Evolutionary conservation across 92 coral and sea anemone species (phyloP), one percentile per base, ranked within the genome.

Genomic region (Zoanthus sansibaricus): DNA sequence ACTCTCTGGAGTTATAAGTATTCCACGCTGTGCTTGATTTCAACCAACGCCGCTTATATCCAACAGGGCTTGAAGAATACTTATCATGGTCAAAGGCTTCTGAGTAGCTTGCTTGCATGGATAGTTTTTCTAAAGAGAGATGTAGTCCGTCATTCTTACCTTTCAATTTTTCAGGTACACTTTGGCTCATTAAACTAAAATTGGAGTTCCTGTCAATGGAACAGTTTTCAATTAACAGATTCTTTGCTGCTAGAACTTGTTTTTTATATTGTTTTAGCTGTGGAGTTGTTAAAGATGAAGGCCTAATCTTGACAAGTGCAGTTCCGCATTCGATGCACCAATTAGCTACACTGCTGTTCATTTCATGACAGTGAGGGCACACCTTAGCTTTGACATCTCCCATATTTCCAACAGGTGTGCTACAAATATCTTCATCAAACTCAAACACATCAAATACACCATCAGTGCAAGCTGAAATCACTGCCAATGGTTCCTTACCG

Each of bases 311-410:
- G 82, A 92, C 71, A n/a, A 97, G 83, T 10, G 97, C 95, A 25
- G 87, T 82, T 0, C 99, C 99, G 79, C 99, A 97, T 67, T 97
- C 99, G 47, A 92, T 92, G 11, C 99, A 97, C 98, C 99, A 97
- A 82, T 97, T 95, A 1, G 98, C 96, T 64, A 79, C 91, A 62
- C 72, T 83, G 71, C 94, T 94, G 62, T 95, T 93, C 18, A 93
- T 71, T 61, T 95, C 95, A 9, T 86, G 7, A 51, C 99, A 97
- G 6, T 87, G 87, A 32, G 92, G 93, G 54, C 99, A 97, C 48
- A 93, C 85, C 44, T 93, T 90, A 25, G 88, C 95, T 77, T 78
- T 45, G 1, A 61, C 48, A 11, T 21, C 72, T 9, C 73, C 90
- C 62, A 56, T 42, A 14, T 64, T 71, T 77, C 49, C 31, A 9